Base-by-base conservation (phyloP, 2,888 invertebrate genomes). In the Sturmia bella region DNA sequence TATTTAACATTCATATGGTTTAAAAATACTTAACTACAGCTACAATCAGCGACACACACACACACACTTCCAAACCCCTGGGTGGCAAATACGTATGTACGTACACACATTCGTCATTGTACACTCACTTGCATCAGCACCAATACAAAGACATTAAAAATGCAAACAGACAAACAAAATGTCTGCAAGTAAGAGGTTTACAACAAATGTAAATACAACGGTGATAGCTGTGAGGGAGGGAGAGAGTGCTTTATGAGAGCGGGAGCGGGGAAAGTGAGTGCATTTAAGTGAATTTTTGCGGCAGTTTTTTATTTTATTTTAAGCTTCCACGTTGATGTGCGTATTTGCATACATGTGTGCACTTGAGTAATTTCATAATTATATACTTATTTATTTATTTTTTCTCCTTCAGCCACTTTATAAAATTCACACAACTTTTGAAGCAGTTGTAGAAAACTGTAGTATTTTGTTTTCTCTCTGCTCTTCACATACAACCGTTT, bases 281-380 rank as follows among this genome's bases (percentile, higher is more conserved):
- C n/a, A 21, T 68, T 21, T 59, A 21, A n/a, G 39, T 39, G 66
- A 66, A 19, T 11, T 56, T 69, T 43, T 69, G 52, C 45, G 32
- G 32, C 9, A 32, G 7, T 7, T 32, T 32, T 32, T 32, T 32
- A 7, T 6, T 75, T 57, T 64, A 11, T 32, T 24, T 59, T 61
- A 32, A 73, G 24, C 64, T 45, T 64, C 13, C 48, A 19, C 15
- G 27, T 57, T 13, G 1, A 50, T 43, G 27, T 73, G 48, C 41
- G 13, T 50, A 11, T 64, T 19, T 75, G 39, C 21, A 15, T 61
- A 24, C 39, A 17, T 70, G 27, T 63, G 24, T 50, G 68, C 43
- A 69, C 57, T 77, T 69, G 37, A 77, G 69, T 73, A 77, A 76
- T 81, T 77, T 77, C 73, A 63, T 77, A 81, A 81, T 81, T 81